phyloP scores from a whole-genome alignment of 2,797 vertebrate genomes.

The Lates japonicus region DNA sequence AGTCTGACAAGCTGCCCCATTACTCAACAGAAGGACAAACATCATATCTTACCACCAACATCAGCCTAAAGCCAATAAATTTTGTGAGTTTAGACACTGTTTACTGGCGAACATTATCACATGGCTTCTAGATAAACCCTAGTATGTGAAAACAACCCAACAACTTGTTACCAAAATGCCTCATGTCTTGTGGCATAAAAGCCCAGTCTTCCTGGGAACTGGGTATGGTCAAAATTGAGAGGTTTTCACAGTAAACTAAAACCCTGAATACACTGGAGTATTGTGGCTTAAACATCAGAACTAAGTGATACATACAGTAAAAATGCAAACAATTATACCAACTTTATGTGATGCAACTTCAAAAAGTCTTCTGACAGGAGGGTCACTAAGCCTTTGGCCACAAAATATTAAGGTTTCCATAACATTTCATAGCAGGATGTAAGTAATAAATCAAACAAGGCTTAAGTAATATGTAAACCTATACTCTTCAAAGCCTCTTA shows the following conservation, averaged over 20 bases:
- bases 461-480: not conserved
- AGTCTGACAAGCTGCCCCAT: slow-evolving; percentile 32
- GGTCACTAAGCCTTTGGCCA: not conserved
- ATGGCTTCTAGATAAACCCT: not conserved
- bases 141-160: not conserved
- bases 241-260: not conserved
- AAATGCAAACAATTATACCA: not conserved
- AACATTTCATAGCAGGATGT: slow-evolving; percentile 10
- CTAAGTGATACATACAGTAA: not conserved
- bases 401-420: not conserved
- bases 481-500: not conserved
- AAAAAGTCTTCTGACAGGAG: not conserved
- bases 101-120: not conserved
- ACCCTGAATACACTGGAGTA: not conserved
- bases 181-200: not conserved
- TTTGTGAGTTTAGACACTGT: not conserved
- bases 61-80: not conserved
- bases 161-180: not conserved
- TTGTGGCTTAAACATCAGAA: not conserved
- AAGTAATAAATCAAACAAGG: not conserved
- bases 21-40: slow-evolving; percentile 61
- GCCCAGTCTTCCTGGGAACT: not conserved
- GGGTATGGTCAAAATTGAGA: too few species aligned
- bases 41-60: slow-evolving; percentile 13
- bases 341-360: not conserved